Evolutionary conservation across 2,113 vertebrate genomes (phyloP), one percentile per base, ranked within the genome.

Genomic region (Oncorhynchus tshawytscha): DNA sequence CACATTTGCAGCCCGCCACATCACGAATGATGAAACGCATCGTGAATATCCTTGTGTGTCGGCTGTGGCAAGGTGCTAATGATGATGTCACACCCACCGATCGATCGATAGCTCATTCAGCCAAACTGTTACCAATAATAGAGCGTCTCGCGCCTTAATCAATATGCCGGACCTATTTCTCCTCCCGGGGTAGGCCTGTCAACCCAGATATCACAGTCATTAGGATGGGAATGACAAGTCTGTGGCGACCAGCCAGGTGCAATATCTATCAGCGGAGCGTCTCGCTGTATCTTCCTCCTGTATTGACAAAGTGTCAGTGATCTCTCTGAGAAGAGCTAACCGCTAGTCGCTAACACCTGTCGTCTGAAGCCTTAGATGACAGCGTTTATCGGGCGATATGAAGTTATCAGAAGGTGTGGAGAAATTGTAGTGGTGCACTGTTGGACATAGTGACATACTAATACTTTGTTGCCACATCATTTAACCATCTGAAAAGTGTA

Each of bases 71-170:
- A 25, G 6, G n/a, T 5, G 80, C 76, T 70, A 71, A 86, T 83
- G 84, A 84, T 80, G 84, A 76, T 65, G 24, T 77, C 68, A 25
- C 74, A 34, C 7, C 24, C 1, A 15, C 49, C 49, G 2, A 86
- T 91, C 90, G 71, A 91, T 91, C 88, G 71, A 90, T 91, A 85
- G 70, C 79, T 85, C 81, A 85, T 88, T 88, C 85, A 83, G 80
- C 82, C 89, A 77, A 88, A 88, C 83, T 86, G 86, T 84, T 83
- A 51, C 77, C 81, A 73, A 83, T 88, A 87, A 85, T 89, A 87
- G 84, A 89, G 80, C 20, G n/a, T 48, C 8, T 49, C 16, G 34
- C 15, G 16, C n/a, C 45, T 84, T 54, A 78, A 88, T 90, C 85
- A 49, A 91, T 88, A 70, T 0, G 49, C n/a, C 29, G 67, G 65